phyloP scores from a whole-genome alignment of 2,797 vertebrate species.

The Crenichthys baileyi region DNA sequence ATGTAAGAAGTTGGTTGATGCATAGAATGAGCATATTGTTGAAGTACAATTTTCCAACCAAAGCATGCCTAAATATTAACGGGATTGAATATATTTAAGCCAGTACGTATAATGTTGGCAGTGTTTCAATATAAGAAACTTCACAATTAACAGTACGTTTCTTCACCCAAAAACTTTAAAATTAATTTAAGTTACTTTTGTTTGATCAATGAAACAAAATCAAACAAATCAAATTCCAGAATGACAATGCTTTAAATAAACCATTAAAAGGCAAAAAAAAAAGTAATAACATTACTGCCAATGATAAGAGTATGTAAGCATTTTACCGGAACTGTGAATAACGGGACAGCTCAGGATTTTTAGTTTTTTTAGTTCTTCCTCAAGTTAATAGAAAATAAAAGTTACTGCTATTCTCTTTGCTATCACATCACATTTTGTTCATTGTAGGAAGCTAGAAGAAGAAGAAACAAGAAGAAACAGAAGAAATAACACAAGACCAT shows the following conservation, averaged over 20 bases:
- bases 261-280: background rate
- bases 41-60: background rate
- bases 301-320: background rate
- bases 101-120: too few relatives aligned
- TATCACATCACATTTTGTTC: constrained; percentile 22
- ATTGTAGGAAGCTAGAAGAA: constrained; percentile 44
- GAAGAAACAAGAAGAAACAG: too few relatives aligned
- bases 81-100: background rate
- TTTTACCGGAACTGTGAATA: background rate
- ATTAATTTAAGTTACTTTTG: background rate
- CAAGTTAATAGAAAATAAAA: constrained; percentile 24
- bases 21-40: background rate
- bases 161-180: background rate
- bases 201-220: background rate
- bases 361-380: constrained; percentile 11
- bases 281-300: constrained; percentile 15
- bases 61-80: background rate
- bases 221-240: too few relatives aligned
- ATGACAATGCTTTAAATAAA: background rate
- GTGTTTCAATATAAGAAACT: background rate
- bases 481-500: constrained; percentile 43
- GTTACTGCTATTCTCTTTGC: constrained; percentile 18
- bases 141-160: background rate
- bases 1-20: background rate
- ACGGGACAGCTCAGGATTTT: constrained; percentile 29